Evolutionary conservation across 2,888 invertebrate genomes (phyloP).

Genomic region (Lutraria lutraria): DNA sequence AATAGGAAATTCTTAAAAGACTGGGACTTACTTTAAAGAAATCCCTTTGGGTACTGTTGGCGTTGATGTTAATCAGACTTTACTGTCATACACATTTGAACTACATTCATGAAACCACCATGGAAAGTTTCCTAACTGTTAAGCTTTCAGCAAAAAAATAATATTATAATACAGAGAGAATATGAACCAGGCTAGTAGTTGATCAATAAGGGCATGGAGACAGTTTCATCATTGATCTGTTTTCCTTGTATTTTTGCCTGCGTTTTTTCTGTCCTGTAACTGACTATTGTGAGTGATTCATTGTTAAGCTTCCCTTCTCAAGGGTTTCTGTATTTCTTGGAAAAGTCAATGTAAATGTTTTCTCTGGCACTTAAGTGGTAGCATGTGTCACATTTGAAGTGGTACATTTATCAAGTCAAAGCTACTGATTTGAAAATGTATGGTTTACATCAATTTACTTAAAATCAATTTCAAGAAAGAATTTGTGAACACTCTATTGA

Average conservation of each 20-base stretch:
- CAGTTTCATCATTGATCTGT: not conserved
- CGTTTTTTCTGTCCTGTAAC: not conserved
- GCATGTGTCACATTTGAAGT: not conserved
- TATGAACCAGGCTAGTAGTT: not conserved
- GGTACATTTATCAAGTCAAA: not conserved
- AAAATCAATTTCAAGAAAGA: not conserved
- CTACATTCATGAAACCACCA: not conserved
- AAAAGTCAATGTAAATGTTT: not conserved
- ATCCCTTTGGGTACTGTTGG: not conserved
- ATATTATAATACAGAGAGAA: not conserved
- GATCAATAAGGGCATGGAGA: not conserved
- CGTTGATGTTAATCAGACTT: not conserved
- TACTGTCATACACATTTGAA: not conserved
- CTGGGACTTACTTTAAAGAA: not conserved
- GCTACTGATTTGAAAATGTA: not conserved
- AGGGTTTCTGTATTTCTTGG: not conserved
- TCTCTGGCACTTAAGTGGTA: not conserved
- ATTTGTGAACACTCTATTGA: not conserved
- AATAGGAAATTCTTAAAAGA: not conserved
- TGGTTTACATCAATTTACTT: constrained; percentile 4
- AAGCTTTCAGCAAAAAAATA: not conserved
- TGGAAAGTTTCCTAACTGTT: not conserved
- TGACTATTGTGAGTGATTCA: not conserved
- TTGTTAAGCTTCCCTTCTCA: not conserved
- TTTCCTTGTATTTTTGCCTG: not conserved